A percentile compares a stretch with the other conserved stretches of the same genome.
These are phyloP conservation scores for Pherbina coryleti DNA, from an alignment of 2,888 invertebrate genomes.

Conservation along the genomic window DNA sequence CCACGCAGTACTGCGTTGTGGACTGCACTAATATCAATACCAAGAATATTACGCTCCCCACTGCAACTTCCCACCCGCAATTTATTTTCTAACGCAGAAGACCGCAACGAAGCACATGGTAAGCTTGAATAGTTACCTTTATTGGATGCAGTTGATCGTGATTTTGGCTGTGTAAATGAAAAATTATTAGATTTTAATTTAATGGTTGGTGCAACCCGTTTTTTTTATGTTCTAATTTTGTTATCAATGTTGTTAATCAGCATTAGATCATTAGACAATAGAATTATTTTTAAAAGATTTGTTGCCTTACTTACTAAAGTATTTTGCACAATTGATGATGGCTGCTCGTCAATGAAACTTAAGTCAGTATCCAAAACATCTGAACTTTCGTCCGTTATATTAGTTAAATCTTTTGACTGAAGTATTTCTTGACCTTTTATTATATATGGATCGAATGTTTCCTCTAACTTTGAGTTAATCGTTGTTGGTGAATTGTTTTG, in stretches of 20 bases:
- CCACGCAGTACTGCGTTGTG: constrained; percentile 69
- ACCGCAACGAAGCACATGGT: constrained; percentile 66
- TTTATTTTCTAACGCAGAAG: constrained; percentile 49
- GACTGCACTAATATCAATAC: constrained; percentile 69
- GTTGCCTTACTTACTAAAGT: constrained; percentile 14
- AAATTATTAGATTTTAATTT: constrained; percentile 1
- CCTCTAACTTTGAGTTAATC: neutral
- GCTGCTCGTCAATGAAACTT: neutral
- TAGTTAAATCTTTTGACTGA: neutral
- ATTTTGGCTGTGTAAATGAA: constrained; percentile 64
- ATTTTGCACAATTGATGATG: constrained; percentile 12
- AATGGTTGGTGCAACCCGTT: neutral
- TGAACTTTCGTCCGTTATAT: neutral
- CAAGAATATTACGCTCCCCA: constrained; percentile 66
- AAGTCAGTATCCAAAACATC: neutral
- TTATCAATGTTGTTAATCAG: neutral
- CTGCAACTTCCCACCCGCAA: constrained; percentile 62
- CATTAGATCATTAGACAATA: too few relatives aligned
- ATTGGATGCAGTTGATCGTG: constrained; percentile 59
- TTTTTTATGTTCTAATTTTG: neutral
- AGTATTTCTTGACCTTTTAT: neutral
- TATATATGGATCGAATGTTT: neutral
- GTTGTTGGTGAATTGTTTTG: neutral
- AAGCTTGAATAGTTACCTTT: constrained; percentile 69
- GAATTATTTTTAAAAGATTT: neutral